Evolutionary conservation across 2,888 invertebrate species (phyloP).

Genomic region (Acholoe squamosa): DNA sequence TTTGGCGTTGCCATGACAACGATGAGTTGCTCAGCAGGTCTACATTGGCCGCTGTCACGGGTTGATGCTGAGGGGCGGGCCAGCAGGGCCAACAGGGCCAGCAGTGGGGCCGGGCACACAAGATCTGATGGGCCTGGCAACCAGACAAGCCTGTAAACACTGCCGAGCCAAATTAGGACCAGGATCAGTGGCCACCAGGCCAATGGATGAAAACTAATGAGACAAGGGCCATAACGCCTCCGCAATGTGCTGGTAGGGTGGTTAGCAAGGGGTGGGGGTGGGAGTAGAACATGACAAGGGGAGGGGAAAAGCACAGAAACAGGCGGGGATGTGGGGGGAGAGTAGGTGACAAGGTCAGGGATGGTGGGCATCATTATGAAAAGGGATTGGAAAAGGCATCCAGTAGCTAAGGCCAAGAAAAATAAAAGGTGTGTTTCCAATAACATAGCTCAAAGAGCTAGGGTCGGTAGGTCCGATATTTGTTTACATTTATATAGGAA

Average conservation of each 20-base stretch:
- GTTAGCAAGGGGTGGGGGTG: neutral
- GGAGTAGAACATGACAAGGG: neutral
- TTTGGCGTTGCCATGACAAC: constrained; percentile 13
- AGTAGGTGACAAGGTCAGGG: too few species aligned
- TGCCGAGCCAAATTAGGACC: neutral
- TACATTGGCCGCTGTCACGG: neutral
- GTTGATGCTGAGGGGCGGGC: neutral
- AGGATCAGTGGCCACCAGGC: neutral
- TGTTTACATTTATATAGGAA: too few species aligned
- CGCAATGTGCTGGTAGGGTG: neutral
- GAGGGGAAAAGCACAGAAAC: too few species aligned
- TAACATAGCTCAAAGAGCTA: too few species aligned
- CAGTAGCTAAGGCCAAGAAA: too few species aligned
- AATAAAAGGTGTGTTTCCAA: too few species aligned
- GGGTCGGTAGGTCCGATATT: too few species aligned
- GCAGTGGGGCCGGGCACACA: neutral
- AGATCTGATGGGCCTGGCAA: constrained; percentile 36
- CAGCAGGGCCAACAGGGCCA: neutral
- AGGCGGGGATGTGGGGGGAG: too few species aligned
- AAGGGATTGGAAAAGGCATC: too few species aligned
- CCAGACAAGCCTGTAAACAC: constrained; percentile 41
- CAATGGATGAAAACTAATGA: constrained; percentile 15
- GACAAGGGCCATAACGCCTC: neutral
- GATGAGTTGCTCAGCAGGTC: neutral
- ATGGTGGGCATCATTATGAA: too few species aligned